phyloP scores from a whole-genome alignment of 2,797 vertebrate genomes.

The Rallus crepitans region DNA sequence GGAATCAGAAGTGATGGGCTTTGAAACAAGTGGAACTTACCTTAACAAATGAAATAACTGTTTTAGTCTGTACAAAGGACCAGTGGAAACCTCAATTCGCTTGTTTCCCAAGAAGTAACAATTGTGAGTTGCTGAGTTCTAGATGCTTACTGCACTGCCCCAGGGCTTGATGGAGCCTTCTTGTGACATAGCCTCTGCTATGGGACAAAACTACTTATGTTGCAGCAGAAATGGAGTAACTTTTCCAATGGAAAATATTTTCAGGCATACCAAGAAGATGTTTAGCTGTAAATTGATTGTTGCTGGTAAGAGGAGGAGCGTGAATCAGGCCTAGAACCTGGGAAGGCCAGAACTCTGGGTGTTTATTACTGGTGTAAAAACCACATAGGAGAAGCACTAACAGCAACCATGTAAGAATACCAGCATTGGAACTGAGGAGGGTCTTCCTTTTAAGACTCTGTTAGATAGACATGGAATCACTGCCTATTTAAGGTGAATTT shows the following conservation, averaged over 20 bases:
- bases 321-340: background rate
- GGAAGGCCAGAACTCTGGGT: background rate
- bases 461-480: background rate
- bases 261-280: background rate
- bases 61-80: background rate
- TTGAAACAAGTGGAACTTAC: background rate
- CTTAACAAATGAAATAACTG: background rate
- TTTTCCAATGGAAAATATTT: background rate
- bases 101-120: background rate
- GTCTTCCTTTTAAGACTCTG: background rate
- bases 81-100: background rate
- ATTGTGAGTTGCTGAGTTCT: rapidly evolving
- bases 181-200: background rate
- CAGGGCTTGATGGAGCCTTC: background rate
- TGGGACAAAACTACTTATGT: rapidly evolving
- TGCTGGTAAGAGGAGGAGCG: background rate
- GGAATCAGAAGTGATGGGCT: background rate
- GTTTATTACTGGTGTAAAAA: background rate
- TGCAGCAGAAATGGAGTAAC: background rate
- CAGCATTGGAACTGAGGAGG: rapidly evolving
- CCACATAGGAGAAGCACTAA: background rate
- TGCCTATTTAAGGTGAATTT: background rate
- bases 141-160: background rate
- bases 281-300: background rate
- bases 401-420: background rate